Base-by-base conservation (phyloP, 1,140 invertebrate genomes). In the Zaprionus tsacasi region DNA sequence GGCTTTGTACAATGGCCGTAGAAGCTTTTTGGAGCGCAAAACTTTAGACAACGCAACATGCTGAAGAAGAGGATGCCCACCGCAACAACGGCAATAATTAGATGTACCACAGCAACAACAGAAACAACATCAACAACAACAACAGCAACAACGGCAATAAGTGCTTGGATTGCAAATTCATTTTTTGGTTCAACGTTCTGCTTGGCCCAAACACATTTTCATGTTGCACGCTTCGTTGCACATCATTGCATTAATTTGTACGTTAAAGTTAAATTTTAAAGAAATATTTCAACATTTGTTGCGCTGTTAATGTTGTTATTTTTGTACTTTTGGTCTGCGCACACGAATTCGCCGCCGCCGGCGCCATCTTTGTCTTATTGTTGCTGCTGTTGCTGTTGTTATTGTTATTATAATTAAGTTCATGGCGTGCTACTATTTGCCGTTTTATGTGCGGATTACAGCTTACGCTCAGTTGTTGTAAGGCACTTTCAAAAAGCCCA, bases 401-500 rank as follows among this genome's bases (percentile, higher is more conserved):
- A 57, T 70, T 79, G 65, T 50, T 78, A 75, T 77, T 82, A 74
- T 78, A 82, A 82, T 81, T 82, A 82, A 82, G 80, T 82, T 82
- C 78, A 81, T 81, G 80, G 78, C 60, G 56, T 76, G 68, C 72
- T 63, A 27, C 57, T 38, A 48, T 43, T 67, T 72, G 70, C 67
- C 67, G 72, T 70, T 75, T 70, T 75, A 75, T 73, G 67, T 64
- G 58, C 63, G 35, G 27, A 70, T 70, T 60, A 68, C 35, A 10
- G 17, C 45, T 45, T 21, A 13, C 15, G 33, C 21, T 35, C 10
- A 11, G 7, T 66, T 40, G 52, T 35, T 30, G 45, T 70, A 74
- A 73, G 61, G 57, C 75, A 77, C 78, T 79, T 79, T 79, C 75
- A 77, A 79, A 79, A 73, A 65, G 74, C 64, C 75, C 74, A 77